phyloP scores from a whole-genome alignment of 2,113 vertebrate species.

The Mesocricetus auratus region DNA sequence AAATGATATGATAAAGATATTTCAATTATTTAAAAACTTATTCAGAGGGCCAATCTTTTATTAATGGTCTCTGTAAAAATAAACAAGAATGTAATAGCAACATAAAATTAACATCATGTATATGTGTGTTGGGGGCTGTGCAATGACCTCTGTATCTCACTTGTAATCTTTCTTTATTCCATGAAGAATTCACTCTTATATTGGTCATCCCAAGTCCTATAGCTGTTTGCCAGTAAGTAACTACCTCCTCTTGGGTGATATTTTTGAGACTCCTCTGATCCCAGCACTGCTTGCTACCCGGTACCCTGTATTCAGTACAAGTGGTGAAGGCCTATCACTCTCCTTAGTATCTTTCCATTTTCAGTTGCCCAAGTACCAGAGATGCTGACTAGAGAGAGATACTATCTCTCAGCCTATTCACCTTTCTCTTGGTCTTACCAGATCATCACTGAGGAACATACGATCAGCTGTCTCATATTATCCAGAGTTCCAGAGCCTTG shows the following conservation, averaged over 20 bases:
- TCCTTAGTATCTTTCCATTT: background rate
- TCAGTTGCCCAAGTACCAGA: background rate
- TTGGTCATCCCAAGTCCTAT: background rate
- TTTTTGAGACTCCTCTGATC: background rate
- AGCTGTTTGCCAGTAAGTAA: background rate
- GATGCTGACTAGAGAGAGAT: background rate
- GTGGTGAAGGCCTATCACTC: background rate
- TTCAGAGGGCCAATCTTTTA: background rate
- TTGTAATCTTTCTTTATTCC: background rate
- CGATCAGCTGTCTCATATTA: background rate
- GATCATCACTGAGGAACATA: background rate
- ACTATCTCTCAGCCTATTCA: background rate
- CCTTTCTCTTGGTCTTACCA: background rate
- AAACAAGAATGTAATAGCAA: background rate
- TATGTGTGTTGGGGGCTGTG: no score
- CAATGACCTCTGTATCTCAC: no score
- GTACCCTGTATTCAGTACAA: background rate
- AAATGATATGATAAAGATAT: background rate
- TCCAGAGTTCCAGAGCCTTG: background rate
- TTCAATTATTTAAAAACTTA: background rate
- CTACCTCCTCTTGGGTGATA: background rate
- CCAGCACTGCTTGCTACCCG: background rate
- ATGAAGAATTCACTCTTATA: background rate
- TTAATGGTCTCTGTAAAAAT: background rate
- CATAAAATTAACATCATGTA: no score